Percentiles rank a stretch among this genome's conserved stretches.
Conservation (phyloP, 2,113 vertebrate genomes). For the Brienomyrus brachyistius region DNA sequence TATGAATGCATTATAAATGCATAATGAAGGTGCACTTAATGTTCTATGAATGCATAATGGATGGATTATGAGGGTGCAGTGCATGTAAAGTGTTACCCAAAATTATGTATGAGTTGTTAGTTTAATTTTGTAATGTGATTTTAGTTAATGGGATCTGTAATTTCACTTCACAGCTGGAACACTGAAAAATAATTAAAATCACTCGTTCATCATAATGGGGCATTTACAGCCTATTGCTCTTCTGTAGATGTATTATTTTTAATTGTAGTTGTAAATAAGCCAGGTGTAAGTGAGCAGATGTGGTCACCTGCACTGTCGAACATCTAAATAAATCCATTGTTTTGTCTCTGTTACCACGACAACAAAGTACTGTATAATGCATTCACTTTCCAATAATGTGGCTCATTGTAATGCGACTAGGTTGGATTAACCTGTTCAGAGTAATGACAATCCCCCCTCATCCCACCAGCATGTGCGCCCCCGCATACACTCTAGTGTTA, state of each 20-base stretch:
- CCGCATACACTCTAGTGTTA: constrained; percentile 18
- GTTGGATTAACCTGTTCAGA: constrained; percentile 48
- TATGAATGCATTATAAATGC: too few species aligned
- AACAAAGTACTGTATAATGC: not conserved
- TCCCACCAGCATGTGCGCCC: not conserved
- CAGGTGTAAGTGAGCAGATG: not conserved
- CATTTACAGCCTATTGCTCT: not conserved
- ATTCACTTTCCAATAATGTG: constrained; percentile 33
- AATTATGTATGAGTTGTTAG: not conserved
- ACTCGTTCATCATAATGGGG: not conserved
- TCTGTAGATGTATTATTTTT: not conserved
- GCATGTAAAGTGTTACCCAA: too few species aligned
- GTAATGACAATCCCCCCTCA: constrained; percentile 34
- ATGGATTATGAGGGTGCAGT: too few species aligned
- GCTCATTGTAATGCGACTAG: constrained; percentile 34
- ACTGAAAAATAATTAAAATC: not conserved
- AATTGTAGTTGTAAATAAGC: not conserved
- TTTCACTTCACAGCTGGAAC: not conserved
- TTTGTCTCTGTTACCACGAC: not conserved
- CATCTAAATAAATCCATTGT: not conserved
- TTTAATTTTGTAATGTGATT: not conserved
- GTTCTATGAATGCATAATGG: too few species aligned
- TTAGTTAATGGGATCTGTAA: not conserved
- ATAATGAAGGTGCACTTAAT: too few species aligned
- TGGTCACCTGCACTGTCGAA: not conserved